Conservation (phyloP, 2,797 vertebrate species). For the Anguilla obscura region DNA sequence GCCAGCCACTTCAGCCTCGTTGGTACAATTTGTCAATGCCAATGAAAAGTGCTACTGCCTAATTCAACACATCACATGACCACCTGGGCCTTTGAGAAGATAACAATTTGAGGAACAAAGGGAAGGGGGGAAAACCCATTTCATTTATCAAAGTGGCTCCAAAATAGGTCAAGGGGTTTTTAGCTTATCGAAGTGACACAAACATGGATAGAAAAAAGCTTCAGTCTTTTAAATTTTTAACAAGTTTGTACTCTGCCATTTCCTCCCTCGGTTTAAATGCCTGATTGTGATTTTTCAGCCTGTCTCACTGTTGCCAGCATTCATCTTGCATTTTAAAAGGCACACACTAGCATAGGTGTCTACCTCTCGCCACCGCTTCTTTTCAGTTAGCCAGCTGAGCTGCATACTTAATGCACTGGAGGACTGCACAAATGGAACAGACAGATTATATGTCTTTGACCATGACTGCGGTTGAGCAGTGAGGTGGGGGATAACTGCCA, state of each 20-base stretch:
- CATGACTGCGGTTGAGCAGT: neutral
- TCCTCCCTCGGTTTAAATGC: neutral
- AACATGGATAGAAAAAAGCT: slow-evolving; percentile 53
- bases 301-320: neutral
- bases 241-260: neutral
- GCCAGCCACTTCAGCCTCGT: slow-evolving; percentile 13
- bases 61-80: neutral
- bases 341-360: neutral
- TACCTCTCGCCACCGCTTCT: neutral
- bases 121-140: neutral
- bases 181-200: slow-evolving; percentile 59
- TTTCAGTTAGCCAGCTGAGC: neutral
- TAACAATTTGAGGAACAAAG: neutral
- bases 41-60: slow-evolving; percentile 12
- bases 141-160: slow-evolving; percentile 17
- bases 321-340: neutral
- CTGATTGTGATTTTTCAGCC: neutral
- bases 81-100: neutral
- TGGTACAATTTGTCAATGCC: neutral
- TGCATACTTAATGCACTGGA: neutral
- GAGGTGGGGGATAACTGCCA: too few relatives aligned
- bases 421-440: neutral
- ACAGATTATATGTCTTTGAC: neutral
- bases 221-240: neutral
- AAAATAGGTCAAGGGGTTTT: slow-evolving; percentile 54